Conservation (phyloP, 2,888 invertebrate genomes). For the Epinotia brunnichana region DNA sequence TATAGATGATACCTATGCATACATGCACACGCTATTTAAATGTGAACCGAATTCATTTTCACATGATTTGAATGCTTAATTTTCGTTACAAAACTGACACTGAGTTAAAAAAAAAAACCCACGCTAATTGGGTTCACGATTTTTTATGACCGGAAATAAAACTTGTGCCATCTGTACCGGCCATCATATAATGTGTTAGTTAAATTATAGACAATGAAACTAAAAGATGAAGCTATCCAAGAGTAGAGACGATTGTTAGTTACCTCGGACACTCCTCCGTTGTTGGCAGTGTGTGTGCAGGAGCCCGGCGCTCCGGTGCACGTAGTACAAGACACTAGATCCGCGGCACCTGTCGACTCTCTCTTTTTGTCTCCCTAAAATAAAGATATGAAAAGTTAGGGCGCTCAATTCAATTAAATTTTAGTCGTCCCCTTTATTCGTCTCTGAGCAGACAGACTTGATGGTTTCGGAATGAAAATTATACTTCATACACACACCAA, state of each 20-base stretch:
- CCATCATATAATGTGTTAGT: background rate
- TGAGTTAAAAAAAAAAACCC: too few relatives aligned
- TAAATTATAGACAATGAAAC: background rate
- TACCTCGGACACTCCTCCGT: slow-evolving; percentile 94
- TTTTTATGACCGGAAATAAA: too few relatives aligned
- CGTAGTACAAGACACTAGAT: slow-evolving; percentile 92
- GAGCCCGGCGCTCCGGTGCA: slow-evolving; percentile 90
- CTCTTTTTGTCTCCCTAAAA: slow-evolving; percentile 92
- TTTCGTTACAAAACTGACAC: too few relatives aligned
- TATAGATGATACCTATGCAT: too few relatives aligned
- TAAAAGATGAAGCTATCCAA: background rate
- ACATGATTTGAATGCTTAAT: too few relatives aligned
- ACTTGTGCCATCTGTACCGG: background rate
- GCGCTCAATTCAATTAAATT: background rate
- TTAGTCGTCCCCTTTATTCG: background rate
- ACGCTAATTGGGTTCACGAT: too few relatives aligned
- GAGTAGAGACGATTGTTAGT: slow-evolving; percentile 46
- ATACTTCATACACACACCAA: background rate
- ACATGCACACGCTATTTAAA: too few relatives aligned
- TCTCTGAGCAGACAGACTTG: background rate
- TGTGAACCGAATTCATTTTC: too few relatives aligned
- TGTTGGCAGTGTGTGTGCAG: slow-evolving; percentile 93
- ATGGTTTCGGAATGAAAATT: background rate
- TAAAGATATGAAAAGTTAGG: background rate
- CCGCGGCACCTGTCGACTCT: slow-evolving; percentile 90